Conservation (phyloP, 2,113 vertebrate genomes). For the Falco punctatus region DNA sequence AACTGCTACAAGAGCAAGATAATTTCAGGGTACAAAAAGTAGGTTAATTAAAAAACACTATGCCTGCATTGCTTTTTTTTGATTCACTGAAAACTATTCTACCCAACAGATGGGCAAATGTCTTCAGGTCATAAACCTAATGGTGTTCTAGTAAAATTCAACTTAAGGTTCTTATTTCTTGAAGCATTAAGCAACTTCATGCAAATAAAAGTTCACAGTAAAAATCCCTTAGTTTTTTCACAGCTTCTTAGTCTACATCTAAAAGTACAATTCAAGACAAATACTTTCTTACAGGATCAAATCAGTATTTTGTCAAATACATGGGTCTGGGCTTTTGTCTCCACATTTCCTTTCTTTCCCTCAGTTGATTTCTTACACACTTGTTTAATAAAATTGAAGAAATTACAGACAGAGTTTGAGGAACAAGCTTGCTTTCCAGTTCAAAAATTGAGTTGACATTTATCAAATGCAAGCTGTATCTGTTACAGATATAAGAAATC, state of each 20-base stretch:
- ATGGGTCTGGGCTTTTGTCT: background rate
- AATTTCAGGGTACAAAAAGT: conserved; percentile 34
- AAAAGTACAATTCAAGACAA: conserved; percentile 17
- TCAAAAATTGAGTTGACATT: background rate
- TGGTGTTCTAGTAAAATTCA: conserved; percentile 60
- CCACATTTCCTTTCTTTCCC: background rate
- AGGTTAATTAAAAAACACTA: conserved; percentile 68
- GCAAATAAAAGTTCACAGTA: conserved; percentile 40
- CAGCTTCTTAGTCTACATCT: conserved; percentile 32
- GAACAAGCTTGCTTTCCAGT: background rate
- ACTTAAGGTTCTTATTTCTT: conserved; percentile 67
- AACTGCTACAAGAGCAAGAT: background rate
- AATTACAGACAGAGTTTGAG: background rate
- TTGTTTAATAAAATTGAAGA: background rate
- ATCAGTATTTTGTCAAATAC: background rate
- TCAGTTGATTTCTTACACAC: background rate
- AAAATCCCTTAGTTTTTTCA: conserved; percentile 60
- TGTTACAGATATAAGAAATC: background rate
- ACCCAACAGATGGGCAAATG: conserved; percentile 67
- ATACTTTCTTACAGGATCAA: background rate
- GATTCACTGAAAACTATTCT: conserved; percentile 58
- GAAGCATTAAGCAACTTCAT: conserved; percentile 60
- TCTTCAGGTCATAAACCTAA: conserved; percentile 74
- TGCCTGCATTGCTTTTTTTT: conserved; percentile 19
- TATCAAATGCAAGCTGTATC: background rate